Evolutionary conservation across 2,888 invertebrate species (phyloP), one percentile per base, ranked within the genome.

Genomic region (Pteria penguin): DNA sequence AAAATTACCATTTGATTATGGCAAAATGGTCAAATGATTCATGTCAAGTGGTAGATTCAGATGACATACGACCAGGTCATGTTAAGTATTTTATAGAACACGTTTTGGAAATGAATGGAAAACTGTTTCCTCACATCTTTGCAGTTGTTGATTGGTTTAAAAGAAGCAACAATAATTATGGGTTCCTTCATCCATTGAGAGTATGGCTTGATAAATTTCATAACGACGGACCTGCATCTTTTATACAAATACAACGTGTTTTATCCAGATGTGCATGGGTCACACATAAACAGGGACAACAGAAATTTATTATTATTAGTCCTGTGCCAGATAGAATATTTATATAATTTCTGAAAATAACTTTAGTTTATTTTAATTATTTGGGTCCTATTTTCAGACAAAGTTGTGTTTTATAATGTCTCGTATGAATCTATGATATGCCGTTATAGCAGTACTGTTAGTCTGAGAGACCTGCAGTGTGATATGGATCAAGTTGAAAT

Each of bases 1-100:
- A 14, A n/a, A 57, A 57, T 22, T 57, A 14, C 57, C 5, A 22
- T 14, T 4, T 57, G 5, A 22, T 57, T 4, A 5, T 57, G 14
- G 57, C 57, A 57, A 57, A 57, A 22, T 57, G 57, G 57, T 14
- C 57, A n/a, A 57, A 57, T 57, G 57, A 57, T 57, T 5, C 14
- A 14, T n/a, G 14, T 5, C 4, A 14, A 22, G 22, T 14, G 5
- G 11, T 5, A 5, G 24, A 4, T 5, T 14, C 5, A 11, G 8
- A 4, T 5, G 57, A n/a, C 22, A 8, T n/a, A 22, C 5, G 57
- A 57, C 57, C 57, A 22, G 57, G 57, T n/a, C 4, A 5, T n/a
- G 57, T 57, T 14, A 57, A 22, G 22, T n/a, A 57, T 22, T 57
- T 14, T 57, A 5, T 57, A 14, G 4, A 14, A 5, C 57, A 57